A percentile compares a stretch with the other conserved stretches of the same genome.
Conservation (phyloP, 2,888 invertebrate genomes). For the Abscondita cerata region DNA sequence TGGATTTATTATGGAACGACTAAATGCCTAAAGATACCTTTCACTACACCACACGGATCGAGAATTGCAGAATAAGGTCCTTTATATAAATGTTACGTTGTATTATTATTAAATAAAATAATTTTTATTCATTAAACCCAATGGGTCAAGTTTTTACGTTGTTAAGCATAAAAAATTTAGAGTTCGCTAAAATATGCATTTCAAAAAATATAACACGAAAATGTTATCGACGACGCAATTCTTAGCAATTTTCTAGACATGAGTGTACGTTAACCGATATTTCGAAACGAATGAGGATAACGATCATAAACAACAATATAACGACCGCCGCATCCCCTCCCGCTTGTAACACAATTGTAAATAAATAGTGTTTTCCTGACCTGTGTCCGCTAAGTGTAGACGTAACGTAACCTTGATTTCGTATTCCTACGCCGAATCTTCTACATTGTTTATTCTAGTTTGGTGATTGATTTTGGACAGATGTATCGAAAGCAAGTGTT, state of each 20-base stretch:
- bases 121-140: too few species aligned
- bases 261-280: too few species aligned
- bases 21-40: too few species aligned
- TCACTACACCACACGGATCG: too few species aligned
- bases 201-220: background rate
- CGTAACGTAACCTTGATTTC: conserved; percentile 53
- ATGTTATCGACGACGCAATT: background rate
- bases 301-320: conserved; percentile 2
- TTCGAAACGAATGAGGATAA: background rate
- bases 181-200: too few species aligned
- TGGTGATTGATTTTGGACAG: background rate
- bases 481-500: background rate
- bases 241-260: too few species aligned
- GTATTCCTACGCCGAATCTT: conserved; percentile 44
- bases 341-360: conserved; percentile 41
- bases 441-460: conserved; percentile 24
- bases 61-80: too few species aligned
- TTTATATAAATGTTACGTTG: too few species aligned
- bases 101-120: too few species aligned
- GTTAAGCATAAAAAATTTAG: too few species aligned
- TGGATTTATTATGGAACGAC: too few species aligned
- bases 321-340: background rate
- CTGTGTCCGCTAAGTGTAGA: conserved; percentile 41
- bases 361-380: conserved; percentile 45
- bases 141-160: too few species aligned